These are phyloP conservation scores for Steinernema feltiae DNA, from an alignment of 1,140 invertebrate genomes.

Conservation along the genomic window DNA sequence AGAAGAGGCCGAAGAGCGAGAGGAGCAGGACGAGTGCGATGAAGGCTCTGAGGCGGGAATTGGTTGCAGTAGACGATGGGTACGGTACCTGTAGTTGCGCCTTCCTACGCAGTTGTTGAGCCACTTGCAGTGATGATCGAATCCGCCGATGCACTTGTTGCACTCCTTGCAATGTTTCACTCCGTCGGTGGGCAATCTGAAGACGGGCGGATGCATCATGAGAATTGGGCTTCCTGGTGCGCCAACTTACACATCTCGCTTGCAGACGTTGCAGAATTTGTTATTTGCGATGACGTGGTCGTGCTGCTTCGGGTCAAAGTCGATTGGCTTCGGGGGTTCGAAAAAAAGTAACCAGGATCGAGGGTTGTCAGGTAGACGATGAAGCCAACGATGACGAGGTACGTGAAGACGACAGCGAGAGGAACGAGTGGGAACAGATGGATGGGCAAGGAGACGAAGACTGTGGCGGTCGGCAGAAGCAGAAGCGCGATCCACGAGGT, in stretches of 20 bases:
- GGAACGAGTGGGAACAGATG: slow-evolving; percentile 26
- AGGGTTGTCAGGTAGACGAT: slow-evolving; percentile 27
- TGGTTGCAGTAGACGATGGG: not conserved
- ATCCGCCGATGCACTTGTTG: slow-evolving; percentile 87
- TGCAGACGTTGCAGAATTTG: slow-evolving; percentile 30
- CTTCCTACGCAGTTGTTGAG: slow-evolving; percentile 88
- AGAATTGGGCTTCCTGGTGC: not conserved
- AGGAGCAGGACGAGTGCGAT: not conserved
- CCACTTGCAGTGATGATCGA: slow-evolving; percentile 94
- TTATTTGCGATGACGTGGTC: slow-evolving; percentile 29
- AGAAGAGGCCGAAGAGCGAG: not conserved
- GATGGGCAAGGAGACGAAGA: slow-evolving; percentile 14
- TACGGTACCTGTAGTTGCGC: slow-evolving; percentile 70
- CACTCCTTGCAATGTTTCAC: slow-evolving; percentile 78
- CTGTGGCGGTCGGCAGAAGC: not conserved
- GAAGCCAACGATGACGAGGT: slow-evolving; percentile 15
- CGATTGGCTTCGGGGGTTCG: slow-evolving; percentile 16
- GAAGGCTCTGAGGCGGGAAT: not conserved
- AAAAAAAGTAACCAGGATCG: slow-evolving; percentile 20
- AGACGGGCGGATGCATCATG: not conserved
- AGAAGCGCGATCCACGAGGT: not conserved
- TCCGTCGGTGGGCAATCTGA: slow-evolving; percentile 64
- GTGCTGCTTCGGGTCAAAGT: slow-evolving; percentile 27
- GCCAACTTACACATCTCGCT: slow-evolving; percentile 24
- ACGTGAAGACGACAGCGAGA: slow-evolving; percentile 21